Conservation (phyloP, 2,888 invertebrate species). For the Dryococelus australis region DNA sequence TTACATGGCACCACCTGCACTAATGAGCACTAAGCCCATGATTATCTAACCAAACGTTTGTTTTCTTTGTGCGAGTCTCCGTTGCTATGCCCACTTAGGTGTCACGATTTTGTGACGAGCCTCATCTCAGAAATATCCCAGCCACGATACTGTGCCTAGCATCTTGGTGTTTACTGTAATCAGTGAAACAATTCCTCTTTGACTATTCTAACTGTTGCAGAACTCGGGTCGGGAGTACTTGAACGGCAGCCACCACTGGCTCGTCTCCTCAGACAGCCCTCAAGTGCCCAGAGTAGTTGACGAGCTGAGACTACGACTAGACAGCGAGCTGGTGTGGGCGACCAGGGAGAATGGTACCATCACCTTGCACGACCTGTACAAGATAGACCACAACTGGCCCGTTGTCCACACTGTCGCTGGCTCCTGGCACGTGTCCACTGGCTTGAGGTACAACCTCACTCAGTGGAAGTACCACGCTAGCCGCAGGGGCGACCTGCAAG, state of each 20-base stretch:
- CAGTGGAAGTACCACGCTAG: constrained; percentile 51
- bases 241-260: constrained; percentile 54
- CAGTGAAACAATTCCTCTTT: too few species aligned
- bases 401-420: constrained; percentile 45
- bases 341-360: constrained; percentile 42
- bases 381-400: constrained; percentile 45
- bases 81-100: too few species aligned
- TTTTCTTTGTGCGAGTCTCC: too few species aligned
- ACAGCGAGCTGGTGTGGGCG: constrained; percentile 52
- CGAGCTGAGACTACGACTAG: constrained; percentile 51
- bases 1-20: too few species aligned
- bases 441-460: constrained; percentile 48
- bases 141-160: too few species aligned
- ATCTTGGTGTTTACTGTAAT: too few species aligned
- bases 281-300: constrained; percentile 46
- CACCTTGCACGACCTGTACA: constrained; percentile 53
- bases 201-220: background rate
- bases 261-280: constrained; percentile 48
- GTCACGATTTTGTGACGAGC: too few species aligned
- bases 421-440: constrained; percentile 48
- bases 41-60: too few species aligned
- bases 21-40: too few species aligned
- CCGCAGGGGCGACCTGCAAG: constrained; percentile 33
- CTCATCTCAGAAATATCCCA: too few species aligned
- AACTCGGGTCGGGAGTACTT: constrained; percentile 29